Conservation (phyloP, 2,888 invertebrate genomes). For the Scaptomyza parva region DNA sequence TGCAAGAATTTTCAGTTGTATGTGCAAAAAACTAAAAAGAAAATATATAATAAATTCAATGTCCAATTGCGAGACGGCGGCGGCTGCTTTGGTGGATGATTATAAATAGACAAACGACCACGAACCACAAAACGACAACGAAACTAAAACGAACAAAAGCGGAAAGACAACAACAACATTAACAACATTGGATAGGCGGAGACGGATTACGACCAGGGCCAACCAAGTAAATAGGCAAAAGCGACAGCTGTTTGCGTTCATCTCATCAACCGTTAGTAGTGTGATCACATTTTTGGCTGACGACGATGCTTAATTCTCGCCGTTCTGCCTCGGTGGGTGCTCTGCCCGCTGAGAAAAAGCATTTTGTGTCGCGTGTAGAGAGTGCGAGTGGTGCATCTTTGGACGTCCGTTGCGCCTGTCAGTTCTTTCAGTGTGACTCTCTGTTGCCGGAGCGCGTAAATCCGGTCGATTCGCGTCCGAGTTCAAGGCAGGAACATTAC, state of each 20-base stretch:
- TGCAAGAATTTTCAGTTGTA: constrained; percentile 43
- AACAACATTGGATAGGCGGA: constrained; percentile 21
- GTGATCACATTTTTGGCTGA: constrained; percentile 7
- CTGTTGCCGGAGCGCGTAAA: constrained; percentile 91
- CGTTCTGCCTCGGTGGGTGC: constrained; percentile 90
- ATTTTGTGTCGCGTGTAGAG: constrained; percentile 89
- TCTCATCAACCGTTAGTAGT: constrained; percentile 7
- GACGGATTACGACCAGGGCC: constrained; percentile 64
- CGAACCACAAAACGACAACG: constrained; percentile 63
- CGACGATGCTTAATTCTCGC: constrained; percentile 83
- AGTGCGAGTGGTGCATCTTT: constrained; percentile 90
- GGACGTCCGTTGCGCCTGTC: constrained; percentile 94
- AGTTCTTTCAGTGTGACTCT: constrained; percentile 93
- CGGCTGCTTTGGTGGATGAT: constrained; percentile 66
- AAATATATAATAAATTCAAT: constrained; percentile 71
- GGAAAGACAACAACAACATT: constrained; percentile 34
- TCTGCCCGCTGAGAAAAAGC: constrained; percentile 87
- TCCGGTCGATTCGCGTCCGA: constrained; percentile 88
- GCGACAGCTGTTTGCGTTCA: constrained; percentile 31
- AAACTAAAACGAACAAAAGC: constrained; percentile 66
- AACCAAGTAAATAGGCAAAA: constrained; percentile 64
- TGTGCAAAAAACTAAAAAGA: constrained; percentile 43
- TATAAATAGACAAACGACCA: constrained; percentile 78
- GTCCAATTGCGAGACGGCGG: constrained; percentile 70
- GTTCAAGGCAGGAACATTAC: constrained; percentile 86